Evolutionary conservation across 1,140 invertebrate genomes (phyloP), one percentile per base, ranked within the genome.

Genomic region (Tetranychus cinnabarinus): DNA sequence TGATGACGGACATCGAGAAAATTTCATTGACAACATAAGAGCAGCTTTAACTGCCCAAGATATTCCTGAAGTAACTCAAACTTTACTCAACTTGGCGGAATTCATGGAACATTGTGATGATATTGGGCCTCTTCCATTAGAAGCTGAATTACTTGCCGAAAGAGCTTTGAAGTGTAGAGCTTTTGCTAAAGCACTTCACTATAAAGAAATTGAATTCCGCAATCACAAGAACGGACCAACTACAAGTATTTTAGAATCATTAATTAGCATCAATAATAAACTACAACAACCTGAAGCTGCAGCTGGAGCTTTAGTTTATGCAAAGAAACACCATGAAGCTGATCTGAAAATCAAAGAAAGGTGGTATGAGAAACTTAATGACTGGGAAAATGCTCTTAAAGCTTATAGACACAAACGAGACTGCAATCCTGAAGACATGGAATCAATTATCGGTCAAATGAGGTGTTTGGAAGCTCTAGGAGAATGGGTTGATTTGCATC

Each of bases 81-180:
- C 92, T 0, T 86, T 99, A 62, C 75, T 99, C 2, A 99, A 98
- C 74, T 75, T 99, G 36, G 92, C 92, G 0, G 95, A 99, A 74
- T 99, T 99, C 68, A 97, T 98, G 89, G 95, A 98, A 68, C 95
- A 98, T 70, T 97, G 91, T 70, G 95, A 98, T 59, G 61, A 82
- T 77, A 52, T 52, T 23, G 91, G 93, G 15, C 86, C 89, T 0
- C 73, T 98, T 59, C 91, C 93, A 1, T 77, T 99, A 33, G 83
- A 91, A 62, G 81, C 84, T 0, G 82, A 85, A 56, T 72, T 97
- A 31, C 67, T 84, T 10, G 77, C 77, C 37, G 71, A 79, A 60
- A 69, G 73, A 62, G 80, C 80, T 2, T 74, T 79, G 67, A 72
- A 75, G 59, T 76, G 78, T 67, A 75, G 88, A 66, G 90, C 88